These are phyloP conservation scores for Eupristina koningsbergeri DNA, from an alignment of 1,140 invertebrate species.

Conservation along the genomic window DNA sequence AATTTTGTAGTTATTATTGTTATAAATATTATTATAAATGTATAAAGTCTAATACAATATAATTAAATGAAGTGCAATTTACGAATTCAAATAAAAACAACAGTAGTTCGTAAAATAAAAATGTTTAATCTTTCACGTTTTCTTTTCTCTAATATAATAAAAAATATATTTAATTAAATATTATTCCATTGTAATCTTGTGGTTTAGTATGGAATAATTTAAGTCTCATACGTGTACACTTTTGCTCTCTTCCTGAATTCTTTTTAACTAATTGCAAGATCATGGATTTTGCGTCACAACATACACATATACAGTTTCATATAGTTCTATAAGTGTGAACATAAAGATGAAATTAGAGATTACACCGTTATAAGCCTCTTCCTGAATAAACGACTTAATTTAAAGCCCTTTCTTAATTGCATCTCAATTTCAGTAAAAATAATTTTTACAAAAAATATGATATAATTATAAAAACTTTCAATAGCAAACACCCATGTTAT, in stretches of 20 bases:
- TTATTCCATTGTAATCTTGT: background rate
- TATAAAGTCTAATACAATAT: too few species aligned
- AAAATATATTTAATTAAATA: too few species aligned
- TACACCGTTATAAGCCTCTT: constrained; percentile 20
- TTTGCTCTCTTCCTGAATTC: background rate
- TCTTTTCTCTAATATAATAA: too few species aligned
- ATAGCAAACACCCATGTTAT: too few species aligned
- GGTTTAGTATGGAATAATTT: background rate
- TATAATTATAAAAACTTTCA: too few species aligned
- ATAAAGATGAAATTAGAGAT: constrained; percentile 35
- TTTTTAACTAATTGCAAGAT: constrained; percentile 34
- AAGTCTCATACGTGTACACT: background rate
- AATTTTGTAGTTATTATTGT: too few species aligned
- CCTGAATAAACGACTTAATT: constrained; percentile 45
- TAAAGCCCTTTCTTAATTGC: constrained; percentile 33
- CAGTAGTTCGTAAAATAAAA: too few species aligned
- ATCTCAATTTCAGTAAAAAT: background rate
- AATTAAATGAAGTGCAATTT: too few species aligned
- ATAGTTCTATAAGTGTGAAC: background rate
- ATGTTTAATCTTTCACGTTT: too few species aligned
- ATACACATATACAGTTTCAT: background rate
- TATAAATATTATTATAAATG: too few species aligned
- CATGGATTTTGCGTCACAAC: background rate
- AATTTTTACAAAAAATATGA: background rate
- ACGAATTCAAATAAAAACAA: too few species aligned